Evolutionary conservation across 2,888 invertebrate species (phyloP), one percentile per base, ranked within the genome.

Genomic region (Aleiodes leptofemur): DNA sequence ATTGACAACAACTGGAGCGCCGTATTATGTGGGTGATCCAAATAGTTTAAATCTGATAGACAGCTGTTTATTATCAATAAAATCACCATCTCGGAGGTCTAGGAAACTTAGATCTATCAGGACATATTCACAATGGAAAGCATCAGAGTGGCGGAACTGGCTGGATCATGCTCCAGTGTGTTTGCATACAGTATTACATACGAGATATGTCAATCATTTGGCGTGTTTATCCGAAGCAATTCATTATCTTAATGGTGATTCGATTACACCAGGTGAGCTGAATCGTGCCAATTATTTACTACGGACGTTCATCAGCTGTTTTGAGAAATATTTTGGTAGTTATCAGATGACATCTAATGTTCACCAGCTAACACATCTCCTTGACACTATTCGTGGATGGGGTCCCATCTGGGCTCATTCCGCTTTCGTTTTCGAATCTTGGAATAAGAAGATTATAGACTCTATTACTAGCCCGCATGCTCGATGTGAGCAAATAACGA

Each of bases 91-190:
- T n/a, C 66, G 68, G 0, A 16, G 51, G n/a, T 72, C 75, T 11
- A 55, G 75, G 38, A 16, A 14, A 14, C 75, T 68, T 11, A 7
- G 75, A 34, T 23, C 51, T n/a, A 13, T 72, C 11, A 16, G 23
- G 1, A 16, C 3, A n/a, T 29, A 14, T 8, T 50, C 57, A 9
- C 50, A 66, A 38, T 76, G 69, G 61, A 53, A 76, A 34, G 76
- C 72, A 6, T 69, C 72, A 13, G 76, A 76, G 53, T 72, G 72
- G 72, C 23, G 76, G 0, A 72, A 76, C 59, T 76, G 57, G 68
- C 16, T 57, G 11, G 56, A 71, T 11, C 72, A 76, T 34, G 51
- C 55, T 23, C 55, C 51, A 14, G 13, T 57, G 4, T 76, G 76
- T 38, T 51, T 76, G n/a, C 8, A 72, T 38, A 23, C 23, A 3